These are phyloP conservation scores for Homalodisca vitripennis DNA, from an alignment of 1,140 invertebrate genomes.

Conservation along the genomic window DNA sequence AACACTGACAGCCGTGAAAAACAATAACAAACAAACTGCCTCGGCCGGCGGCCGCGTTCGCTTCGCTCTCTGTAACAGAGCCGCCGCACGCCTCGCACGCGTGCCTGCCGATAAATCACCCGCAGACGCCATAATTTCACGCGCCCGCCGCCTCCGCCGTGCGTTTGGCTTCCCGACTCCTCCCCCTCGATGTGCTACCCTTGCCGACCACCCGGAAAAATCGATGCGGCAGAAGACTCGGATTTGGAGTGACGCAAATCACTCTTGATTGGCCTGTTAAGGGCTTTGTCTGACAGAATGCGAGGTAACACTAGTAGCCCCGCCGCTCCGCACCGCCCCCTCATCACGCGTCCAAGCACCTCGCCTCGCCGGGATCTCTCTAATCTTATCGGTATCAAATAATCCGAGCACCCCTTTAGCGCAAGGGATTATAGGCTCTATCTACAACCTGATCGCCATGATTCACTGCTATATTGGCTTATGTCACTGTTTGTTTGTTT, in stretches of 20 bases:
- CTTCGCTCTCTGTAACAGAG: too few species aligned
- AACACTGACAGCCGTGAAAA: too few species aligned
- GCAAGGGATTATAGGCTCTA: neutral
- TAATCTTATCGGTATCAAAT: conserved; percentile 6
- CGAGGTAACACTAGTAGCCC: too few species aligned
- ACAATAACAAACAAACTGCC: too few species aligned
- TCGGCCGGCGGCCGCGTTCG: too few species aligned
- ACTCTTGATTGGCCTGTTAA: neutral
- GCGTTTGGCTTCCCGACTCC: conserved; percentile 9
- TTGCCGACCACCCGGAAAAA: conserved; percentile 1
- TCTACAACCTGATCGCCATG: too few species aligned
- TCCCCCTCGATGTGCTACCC: neutral
- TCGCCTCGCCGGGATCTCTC: neutral
- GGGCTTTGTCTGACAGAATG: too few species aligned
- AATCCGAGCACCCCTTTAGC: neutral
- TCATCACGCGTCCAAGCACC: too few species aligned
- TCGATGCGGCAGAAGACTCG: conserved; percentile 7
- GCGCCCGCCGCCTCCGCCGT: too few species aligned
- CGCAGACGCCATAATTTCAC: conserved; percentile 26
- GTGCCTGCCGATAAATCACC: neutral
- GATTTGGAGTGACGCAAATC: neutral
- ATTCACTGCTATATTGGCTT: too few species aligned
- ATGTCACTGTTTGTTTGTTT: too few species aligned
- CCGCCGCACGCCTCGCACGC: neutral
- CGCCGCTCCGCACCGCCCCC: too few species aligned